Conservation (phyloP, 2,113 vertebrate species). For the Galbula dea region DNA sequence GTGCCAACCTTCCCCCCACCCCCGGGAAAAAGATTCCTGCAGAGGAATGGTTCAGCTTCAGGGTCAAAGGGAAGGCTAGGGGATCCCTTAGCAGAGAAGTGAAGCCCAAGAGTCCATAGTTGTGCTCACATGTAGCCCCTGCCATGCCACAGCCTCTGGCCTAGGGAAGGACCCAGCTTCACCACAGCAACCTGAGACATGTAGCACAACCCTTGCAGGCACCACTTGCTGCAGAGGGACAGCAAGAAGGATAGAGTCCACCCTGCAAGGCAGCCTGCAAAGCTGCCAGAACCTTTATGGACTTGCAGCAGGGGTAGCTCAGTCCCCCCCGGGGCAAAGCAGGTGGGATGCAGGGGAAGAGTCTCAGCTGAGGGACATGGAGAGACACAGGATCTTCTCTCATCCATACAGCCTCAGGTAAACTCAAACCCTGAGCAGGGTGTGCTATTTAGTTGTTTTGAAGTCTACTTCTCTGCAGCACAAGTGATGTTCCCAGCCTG, state of each 20-base stretch:
- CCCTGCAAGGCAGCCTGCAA: accelerated
- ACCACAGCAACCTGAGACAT: accelerated
- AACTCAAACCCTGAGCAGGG: background rate
- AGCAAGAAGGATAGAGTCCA: accelerated
- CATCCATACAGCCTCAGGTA: background rate
- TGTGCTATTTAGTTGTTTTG: background rate
- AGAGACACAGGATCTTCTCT: background rate
- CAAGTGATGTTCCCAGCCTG: background rate
- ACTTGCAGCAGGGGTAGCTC: background rate
- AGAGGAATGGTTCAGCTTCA: background rate
- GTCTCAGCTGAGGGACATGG: background rate
- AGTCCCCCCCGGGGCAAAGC: accelerated
- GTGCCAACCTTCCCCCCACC: background rate
- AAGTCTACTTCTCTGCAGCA: background rate
- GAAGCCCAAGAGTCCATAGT: background rate
- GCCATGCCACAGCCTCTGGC: accelerated
- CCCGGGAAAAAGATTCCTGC: background rate
- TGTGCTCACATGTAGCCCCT: accelerated
- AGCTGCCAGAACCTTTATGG: background rate
- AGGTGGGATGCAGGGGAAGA: background rate
- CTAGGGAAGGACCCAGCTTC: background rate
- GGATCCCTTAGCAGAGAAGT: background rate
- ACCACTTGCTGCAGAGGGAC: accelerated
- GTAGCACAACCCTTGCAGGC: background rate
- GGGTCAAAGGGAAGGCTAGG: background rate